Percentiles rank a stretch among this genome's conserved stretches.
These are phyloP conservation scores for Netelia virgata DNA, from an alignment of 2,888 invertebrate species.

Conservation along the genomic window DNA sequence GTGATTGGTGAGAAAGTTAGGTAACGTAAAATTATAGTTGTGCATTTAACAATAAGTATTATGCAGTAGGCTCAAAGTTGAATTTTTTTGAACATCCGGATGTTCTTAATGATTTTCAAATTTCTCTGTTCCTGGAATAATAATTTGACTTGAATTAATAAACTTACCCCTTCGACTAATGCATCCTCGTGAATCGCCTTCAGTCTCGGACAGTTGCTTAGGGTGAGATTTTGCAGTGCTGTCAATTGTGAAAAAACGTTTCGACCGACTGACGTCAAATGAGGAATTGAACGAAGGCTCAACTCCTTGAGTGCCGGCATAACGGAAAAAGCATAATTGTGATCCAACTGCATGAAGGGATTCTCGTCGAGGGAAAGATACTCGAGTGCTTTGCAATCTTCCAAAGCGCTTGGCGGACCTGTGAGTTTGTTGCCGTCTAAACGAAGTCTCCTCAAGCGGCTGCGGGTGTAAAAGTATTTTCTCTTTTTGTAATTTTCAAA, in stretches of 20 bases:
- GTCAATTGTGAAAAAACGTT: constrained; percentile 87
- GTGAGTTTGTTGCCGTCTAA: constrained; percentile 89
- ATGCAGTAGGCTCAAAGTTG: too few relatives aligned
- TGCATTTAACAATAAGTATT: too few relatives aligned
- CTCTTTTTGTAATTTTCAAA: not conserved
- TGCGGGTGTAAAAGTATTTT: constrained; percentile 49
- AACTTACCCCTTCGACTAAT: constrained; percentile 84
- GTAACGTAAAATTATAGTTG: too few relatives aligned
- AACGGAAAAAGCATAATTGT: constrained; percentile 87
- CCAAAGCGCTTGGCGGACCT: constrained; percentile 87
- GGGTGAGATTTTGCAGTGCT: constrained; percentile 87
- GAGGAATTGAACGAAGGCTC: constrained; percentile 89
- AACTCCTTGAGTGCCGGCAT: constrained; percentile 88
- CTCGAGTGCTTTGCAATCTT: constrained; percentile 87
- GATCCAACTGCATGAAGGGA: constrained; percentile 87
- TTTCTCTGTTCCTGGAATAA: too few relatives aligned
- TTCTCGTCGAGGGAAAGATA: constrained; percentile 90
- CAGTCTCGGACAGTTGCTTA: constrained; percentile 89
- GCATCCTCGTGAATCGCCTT: constrained; percentile 87
- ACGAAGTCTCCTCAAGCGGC: constrained; percentile 88
- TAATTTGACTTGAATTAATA: constrained; percentile 6
- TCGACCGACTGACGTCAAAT: constrained; percentile 86
- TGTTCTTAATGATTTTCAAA: too few relatives aligned
- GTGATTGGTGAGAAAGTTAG: too few relatives aligned
- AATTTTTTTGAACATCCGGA: too few relatives aligned